A percentile compares a stretch with the other conserved stretches of the same genome.
Evolutionary conservation across 37 sponge, comb jelly and placozoan species (phyloP).

Genomic region (Diacarnus erythraeanus): DNA sequence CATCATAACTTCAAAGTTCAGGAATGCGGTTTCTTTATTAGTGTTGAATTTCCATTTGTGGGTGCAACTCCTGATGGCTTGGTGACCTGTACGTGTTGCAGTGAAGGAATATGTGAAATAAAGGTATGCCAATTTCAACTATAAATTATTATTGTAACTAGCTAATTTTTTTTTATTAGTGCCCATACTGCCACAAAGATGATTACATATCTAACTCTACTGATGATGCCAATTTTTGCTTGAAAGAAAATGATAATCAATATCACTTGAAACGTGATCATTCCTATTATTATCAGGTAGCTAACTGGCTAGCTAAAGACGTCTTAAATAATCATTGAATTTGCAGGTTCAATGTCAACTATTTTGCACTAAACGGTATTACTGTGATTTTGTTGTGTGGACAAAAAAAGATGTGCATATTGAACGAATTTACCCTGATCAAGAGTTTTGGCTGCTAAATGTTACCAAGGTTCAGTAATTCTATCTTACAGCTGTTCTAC

Average conservation of each 20-base stretch:
- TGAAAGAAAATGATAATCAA: constrained; percentile 4
- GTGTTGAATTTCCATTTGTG: constrained; percentile 38
- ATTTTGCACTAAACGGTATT: constrained; percentile 8
- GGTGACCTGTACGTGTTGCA: constrained; percentile 59
- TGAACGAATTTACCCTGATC: constrained; percentile 32
- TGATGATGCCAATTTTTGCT: constrained; percentile 39
- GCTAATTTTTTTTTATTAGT: not conserved
- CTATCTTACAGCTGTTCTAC: constrained; percentile 18
- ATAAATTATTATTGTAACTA: not conserved
- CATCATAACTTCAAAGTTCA: constrained; percentile 1
- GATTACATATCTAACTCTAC: constrained; percentile 17
- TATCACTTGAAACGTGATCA: constrained; percentile 14
- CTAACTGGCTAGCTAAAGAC: no score
- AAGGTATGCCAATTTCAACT: constrained; percentile 15
- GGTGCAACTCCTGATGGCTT: constrained; percentile 74
- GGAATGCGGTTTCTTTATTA: constrained; percentile 42
- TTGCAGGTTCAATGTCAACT: constrained; percentile 51
- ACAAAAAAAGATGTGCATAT: constrained; percentile 23
- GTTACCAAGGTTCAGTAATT: constrained; percentile 1
- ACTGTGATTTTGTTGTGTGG: constrained; percentile 55
- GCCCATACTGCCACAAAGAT: constrained; percentile 46
- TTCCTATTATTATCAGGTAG: constrained; percentile 49
- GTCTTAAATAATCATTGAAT: not conserved
- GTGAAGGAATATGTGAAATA: constrained; percentile 54
- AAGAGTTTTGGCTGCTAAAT: constrained; percentile 11